These are phyloP conservation scores for Struthio camelus DNA, from an alignment of 2,113 vertebrate species.

Conservation along the genomic window DNA sequence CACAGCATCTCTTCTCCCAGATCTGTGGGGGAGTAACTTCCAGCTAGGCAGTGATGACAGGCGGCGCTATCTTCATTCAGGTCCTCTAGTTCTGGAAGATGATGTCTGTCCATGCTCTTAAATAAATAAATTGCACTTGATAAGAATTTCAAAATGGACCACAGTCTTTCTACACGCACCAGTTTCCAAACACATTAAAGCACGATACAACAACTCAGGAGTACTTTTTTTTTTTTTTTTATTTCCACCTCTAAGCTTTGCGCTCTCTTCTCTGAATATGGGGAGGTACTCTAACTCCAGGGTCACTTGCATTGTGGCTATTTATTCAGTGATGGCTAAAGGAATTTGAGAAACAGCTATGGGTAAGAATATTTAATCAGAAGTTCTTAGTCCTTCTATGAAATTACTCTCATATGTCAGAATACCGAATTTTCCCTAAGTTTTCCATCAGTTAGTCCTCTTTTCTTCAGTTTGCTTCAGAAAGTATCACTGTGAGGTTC, in stretches of 20 bases:
- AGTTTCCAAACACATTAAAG: too few relatives aligned
- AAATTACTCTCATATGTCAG: neutral
- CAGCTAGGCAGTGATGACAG: neutral
- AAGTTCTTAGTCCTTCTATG: neutral
- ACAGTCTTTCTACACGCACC: too few relatives aligned
- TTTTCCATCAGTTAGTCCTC: neutral
- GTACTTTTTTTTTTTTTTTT: too few relatives aligned
- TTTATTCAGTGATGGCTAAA: neutral
- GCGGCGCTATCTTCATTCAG: rapidly evolving
- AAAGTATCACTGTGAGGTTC: rapidly evolving
- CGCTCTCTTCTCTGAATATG: neutral
- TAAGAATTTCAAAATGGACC: too few relatives aligned
- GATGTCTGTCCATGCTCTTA: neutral
- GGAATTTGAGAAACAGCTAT: neutral
- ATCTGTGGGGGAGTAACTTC: neutral
- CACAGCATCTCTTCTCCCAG: neutral
- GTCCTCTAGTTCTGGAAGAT: neutral
- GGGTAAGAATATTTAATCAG: neutral
- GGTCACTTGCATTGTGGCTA: neutral
- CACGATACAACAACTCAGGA: too few relatives aligned
- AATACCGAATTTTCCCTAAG: neutral
- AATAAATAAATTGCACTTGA: too few relatives aligned
- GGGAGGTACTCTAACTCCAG: neutral
- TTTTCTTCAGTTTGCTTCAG: neutral
- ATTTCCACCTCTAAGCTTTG: neutral